Evolutionary conservation across 2,888 invertebrate species (phyloP).

Genomic region (Heliconius charithonia): DNA sequence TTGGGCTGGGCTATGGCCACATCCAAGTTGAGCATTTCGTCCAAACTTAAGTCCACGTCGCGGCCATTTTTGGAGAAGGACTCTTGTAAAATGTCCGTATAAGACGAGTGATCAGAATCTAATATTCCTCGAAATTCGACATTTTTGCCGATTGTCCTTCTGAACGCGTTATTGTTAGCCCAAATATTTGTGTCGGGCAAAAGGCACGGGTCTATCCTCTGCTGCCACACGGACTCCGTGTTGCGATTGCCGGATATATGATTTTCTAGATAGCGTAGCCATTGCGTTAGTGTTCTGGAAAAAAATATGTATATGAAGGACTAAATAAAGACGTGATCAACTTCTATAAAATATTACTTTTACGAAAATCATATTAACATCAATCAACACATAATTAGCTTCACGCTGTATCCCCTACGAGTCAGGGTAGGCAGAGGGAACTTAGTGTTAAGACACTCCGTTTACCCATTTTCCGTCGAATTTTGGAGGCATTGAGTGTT

Average conservation of each 20-base stretch:
- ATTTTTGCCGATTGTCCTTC: conserved; percentile 80
- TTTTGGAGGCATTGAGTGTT: too few species aligned
- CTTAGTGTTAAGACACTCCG: too few species aligned
- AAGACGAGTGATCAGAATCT: conserved; percentile 62
- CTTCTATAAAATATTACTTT: not conserved
- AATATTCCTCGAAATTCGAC: conserved; percentile 75
- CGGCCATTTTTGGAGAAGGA: conserved; percentile 86
- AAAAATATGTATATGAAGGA: not conserved
- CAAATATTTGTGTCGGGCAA: conserved; percentile 73
- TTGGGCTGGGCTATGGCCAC: conserved; percentile 77
- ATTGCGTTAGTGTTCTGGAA: conserved; percentile 88
- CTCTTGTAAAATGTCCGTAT: conserved; percentile 80
- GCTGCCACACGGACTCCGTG: conserved; percentile 71
- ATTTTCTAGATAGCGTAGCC: conserved; percentile 92
- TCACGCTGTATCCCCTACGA: too few species aligned
- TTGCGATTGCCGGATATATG: conserved; percentile 82
- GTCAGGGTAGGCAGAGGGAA: too few species aligned
- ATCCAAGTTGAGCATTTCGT: conserved; percentile 72
- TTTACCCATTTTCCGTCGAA: too few species aligned
- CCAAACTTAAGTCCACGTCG: conserved; percentile 81
- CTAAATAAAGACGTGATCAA: not conserved
- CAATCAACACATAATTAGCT: too few species aligned
- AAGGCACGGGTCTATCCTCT: conserved; percentile 65
- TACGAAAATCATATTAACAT: too few species aligned
- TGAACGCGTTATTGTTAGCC: conserved; percentile 71